Percentiles rank a stretch among this genome's conserved stretches.
phyloP scores from a whole-genome alignment of 2,888 invertebrate species.

The Alitta virens region DNA sequence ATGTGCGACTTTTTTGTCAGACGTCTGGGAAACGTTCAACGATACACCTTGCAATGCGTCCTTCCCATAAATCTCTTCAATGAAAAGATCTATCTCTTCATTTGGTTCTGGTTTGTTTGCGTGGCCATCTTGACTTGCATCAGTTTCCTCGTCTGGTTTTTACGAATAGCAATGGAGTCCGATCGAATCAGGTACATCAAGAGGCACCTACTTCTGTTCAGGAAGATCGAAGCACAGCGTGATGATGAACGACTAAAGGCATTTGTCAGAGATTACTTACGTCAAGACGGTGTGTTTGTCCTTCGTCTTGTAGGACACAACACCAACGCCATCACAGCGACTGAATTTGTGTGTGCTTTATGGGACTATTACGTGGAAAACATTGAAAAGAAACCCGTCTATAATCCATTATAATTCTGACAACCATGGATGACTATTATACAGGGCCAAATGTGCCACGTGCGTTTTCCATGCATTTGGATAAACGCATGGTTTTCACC shows the following conservation, averaged over 20 bases:
- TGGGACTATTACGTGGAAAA: slow-evolving; percentile 47
- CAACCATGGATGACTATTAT: too few species aligned
- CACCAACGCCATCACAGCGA: slow-evolving; percentile 56
- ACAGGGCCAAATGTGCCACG: too few species aligned
- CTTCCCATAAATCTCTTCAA: slow-evolving; percentile 41
- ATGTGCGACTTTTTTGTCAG: slow-evolving; percentile 52
- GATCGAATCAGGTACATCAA: slow-evolving; percentile 34
- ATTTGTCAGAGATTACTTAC: slow-evolving; percentile 46
- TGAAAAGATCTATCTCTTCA: slow-evolving; percentile 56
- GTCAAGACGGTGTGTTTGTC: slow-evolving; percentile 56
- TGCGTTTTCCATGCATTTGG: too few species aligned
- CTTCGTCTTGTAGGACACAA: slow-evolving; percentile 55
- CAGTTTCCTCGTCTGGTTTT: slow-evolving; percentile 57
- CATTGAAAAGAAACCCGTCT: too few species aligned
- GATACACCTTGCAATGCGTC: slow-evolving; percentile 56
- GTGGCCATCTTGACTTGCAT: slow-evolving; percentile 55
- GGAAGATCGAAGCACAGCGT: slow-evolving; percentile 5
- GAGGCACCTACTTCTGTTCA: slow-evolving; percentile 34
- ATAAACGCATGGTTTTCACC: too few species aligned
- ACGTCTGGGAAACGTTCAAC: slow-evolving; percentile 51
- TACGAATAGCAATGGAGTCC: slow-evolving; percentile 20
- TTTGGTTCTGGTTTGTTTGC: slow-evolving; percentile 60
- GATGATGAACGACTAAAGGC: slow-evolving; percentile 47
- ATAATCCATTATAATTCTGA: too few species aligned
- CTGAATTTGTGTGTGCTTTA: slow-evolving; percentile 53